Conservation (phyloP, 2,888 invertebrate genomes). For the Nomada flava region DNA sequence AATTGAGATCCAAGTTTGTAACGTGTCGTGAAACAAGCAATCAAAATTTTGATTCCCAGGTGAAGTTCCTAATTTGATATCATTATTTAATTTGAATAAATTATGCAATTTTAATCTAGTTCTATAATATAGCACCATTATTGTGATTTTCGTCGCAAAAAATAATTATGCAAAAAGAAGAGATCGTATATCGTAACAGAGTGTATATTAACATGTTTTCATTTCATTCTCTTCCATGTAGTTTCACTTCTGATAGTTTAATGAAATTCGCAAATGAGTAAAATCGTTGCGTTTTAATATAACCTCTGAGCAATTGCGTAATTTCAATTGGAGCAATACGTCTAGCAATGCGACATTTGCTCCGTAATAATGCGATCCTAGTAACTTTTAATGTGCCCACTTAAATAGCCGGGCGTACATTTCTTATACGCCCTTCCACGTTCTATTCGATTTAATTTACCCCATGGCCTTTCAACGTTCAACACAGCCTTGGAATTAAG, state of each 20-base stretch:
- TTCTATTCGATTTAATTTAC: constrained; percentile 34
- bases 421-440: constrained; percentile 3
- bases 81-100: too few relatives aligned
- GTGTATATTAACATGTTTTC: background rate
- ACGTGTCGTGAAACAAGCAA: too few relatives aligned
- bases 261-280: background rate
- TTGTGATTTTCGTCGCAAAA: too few relatives aligned
- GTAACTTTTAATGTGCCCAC: constrained; percentile 30
- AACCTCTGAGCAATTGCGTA: constrained; percentile 30
- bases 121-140: too few relatives aligned
- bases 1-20: too few relatives aligned
- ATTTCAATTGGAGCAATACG: constrained; percentile 53
- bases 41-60: too few relatives aligned
- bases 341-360: constrained; percentile 37
- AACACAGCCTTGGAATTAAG: constrained; percentile 41
- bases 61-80: too few relatives aligned
- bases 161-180: background rate
- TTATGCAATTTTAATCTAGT: too few relatives aligned
- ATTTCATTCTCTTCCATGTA: background rate
- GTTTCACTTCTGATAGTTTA: background rate
- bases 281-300: constrained; percentile 38
- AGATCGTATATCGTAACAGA: too few relatives aligned
- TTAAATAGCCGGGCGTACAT: constrained; percentile 29
- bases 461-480: constrained; percentile 44
- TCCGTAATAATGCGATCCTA: constrained; percentile 47